Base-by-base conservation (phyloP, 2,113 vertebrate species). In the Sylvietta virens region DNA sequence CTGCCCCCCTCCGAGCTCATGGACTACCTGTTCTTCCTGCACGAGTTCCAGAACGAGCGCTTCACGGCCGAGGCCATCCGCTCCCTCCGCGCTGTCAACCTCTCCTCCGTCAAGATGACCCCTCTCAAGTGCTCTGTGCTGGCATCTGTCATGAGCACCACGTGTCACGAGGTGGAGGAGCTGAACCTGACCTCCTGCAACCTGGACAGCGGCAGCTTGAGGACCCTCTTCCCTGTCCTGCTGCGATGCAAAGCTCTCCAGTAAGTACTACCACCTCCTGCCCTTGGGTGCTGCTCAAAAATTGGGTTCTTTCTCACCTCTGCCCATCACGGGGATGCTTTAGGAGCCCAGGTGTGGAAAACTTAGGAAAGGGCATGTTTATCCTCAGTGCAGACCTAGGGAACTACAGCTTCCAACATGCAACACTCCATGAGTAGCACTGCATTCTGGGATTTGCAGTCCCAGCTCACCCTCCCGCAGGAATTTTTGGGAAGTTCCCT, bases 11-110 rank as follows among this genome's bases (percentile, higher is more conserved):
- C 99, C 0, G 99, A 99, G 97, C 97, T 99, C 81, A 98, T 99
- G 97, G 99, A 99, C 92, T 98, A 99, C 58, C 98, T 99, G 71
- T 98, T 99, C 87, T 99, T 99, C 72, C 98, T 99, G 44, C 99
- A 99, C 1, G 99, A 99, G 98, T 99, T 99, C 96, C 99, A 99
- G 97, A 99, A 99, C 27, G 98, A 98, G 88, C 97, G 97, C 73
- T 98, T 99, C 92, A 99, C 98, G 0, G 98, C 98, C 0, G 98
- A 99, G 92, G 98, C 99, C 77, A 31, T 99, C 76, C 93, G 97
- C 69, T 98, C 98, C 33, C 98, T 99, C 54, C 98, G 95, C 51
- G 81, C 89, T 30, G 95, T 99, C 95, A 96, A 98, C 76, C 98
- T 99, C 73, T 96, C 98, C 3, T 98, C 98, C 0, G 98, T 99